phyloP scores from a whole-genome alignment of 2,113 vertebrate species.

The Macquaria australasica region DNA sequence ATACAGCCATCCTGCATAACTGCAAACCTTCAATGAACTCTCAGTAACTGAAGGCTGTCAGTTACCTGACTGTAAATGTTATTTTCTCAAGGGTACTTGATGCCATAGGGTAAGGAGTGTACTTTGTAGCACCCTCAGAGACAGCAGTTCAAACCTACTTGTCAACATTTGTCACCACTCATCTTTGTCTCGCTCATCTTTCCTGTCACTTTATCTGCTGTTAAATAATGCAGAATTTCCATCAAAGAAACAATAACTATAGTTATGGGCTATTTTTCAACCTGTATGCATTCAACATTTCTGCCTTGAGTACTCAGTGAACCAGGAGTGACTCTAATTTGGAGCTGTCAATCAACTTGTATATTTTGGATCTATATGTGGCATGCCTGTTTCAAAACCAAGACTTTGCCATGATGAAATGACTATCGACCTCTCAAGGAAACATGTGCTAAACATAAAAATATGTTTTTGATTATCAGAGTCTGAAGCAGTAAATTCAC shows the following conservation, averaged over 20 bases:
- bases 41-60: not conserved
- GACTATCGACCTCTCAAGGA: not conserved
- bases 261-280: slow-evolving; percentile 24
- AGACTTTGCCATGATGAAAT: not conserved
- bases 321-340: slow-evolving; percentile 10
- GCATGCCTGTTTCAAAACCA: not conserved
- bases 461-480: not conserved
- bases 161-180: slow-evolving; percentile 14
- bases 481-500: not conserved
- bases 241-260: slow-evolving; percentile 5
- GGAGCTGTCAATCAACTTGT: slow-evolving; percentile 33
- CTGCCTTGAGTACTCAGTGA: slow-evolving; percentile 11
- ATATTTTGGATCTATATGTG: not conserved
- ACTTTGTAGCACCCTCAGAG: not conserved
- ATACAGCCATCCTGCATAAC: not conserved
- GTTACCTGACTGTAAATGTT: not conserved
- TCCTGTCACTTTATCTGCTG: slow-evolving; percentile 1
- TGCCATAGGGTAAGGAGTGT: not conserved
- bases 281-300: slow-evolving; percentile 4
- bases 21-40: not conserved
- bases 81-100: slow-evolving; percentile 12
- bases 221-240: slow-evolving; percentile 28
- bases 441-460: not conserved
- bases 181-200: not conserved
- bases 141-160: not conserved